Percentiles rank a stretch among this genome's conserved stretches.
These are phyloP conservation scores for Champsocephalus gunnari DNA, from an alignment of 2,797 vertebrate genomes.

Conservation along the genomic window DNA sequence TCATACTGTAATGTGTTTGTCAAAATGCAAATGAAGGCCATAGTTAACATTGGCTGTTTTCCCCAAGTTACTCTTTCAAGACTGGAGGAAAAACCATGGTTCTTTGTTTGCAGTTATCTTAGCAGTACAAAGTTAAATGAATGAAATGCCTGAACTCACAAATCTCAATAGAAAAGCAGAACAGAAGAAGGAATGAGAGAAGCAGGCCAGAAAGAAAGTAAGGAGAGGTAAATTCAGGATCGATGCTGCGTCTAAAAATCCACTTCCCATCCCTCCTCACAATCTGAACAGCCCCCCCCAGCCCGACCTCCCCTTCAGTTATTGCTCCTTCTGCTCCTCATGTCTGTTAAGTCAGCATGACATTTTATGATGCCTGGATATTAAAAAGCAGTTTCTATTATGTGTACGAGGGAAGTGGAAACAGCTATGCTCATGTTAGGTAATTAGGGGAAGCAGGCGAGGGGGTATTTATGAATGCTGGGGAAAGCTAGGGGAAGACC, in stretches of 20 bases:
- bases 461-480: constrained; percentile 84
- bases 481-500: constrained; percentile 65
- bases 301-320: constrained; percentile 68
- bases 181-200: constrained; percentile 2
- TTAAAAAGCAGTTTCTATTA: constrained; percentile 87
- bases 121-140: constrained; percentile 6
- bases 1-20: not conserved
- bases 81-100: not conserved
- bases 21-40: not conserved
- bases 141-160: not conserved
- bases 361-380: constrained; percentile 87
- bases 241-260: constrained; percentile 43
- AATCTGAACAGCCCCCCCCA: constrained; percentile 25
- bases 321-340: constrained; percentile 82
- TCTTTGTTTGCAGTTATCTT: constrained; percentile 19
- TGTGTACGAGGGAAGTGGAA: constrained; percentile 82
- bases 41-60: not conserved
- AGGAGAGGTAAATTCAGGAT: constrained; percentile 38
- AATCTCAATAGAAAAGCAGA: constrained; percentile 6
- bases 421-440: constrained; percentile 82
- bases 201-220: constrained; percentile 28
- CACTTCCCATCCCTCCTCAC: constrained; percentile 21
- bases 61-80: not conserved
- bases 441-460: constrained; percentile 84
- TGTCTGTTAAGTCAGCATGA: constrained; percentile 86